phyloP scores from a whole-genome alignment of 2,888 invertebrate species.

The Anagyrus pseudococci region DNA sequence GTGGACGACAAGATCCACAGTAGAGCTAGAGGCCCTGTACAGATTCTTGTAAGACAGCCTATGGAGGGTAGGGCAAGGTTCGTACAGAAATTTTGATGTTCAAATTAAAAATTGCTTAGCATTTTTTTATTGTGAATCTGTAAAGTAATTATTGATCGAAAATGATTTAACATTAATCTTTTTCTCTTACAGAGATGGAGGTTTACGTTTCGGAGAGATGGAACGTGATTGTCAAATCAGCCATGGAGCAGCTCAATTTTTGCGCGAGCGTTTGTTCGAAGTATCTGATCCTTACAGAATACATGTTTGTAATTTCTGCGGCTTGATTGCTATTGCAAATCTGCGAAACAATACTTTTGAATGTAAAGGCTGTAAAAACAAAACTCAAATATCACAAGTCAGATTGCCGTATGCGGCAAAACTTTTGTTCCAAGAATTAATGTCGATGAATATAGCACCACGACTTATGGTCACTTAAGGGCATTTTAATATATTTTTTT shows the following conservation, averaged over 20 bases:
- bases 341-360: constrained; percentile 97
- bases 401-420: constrained; percentile 98
- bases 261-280: constrained; percentile 96
- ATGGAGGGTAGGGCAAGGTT: constrained; percentile 99
- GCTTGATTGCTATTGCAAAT: constrained; percentile 98
- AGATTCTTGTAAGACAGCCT: constrained; percentile 97
- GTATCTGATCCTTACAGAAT: constrained; percentile 99
- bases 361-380: constrained; percentile 98
- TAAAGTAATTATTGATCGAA: no score
- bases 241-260: constrained; percentile 96
- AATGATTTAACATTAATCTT: no score
- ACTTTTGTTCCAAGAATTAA: constrained; percentile 96
- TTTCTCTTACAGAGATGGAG: constrained; percentile 93
- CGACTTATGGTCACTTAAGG: constrained; percentile 78
- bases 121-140: no score
- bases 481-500: not conserved
- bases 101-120: no score
- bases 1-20: constrained; percentile 99
- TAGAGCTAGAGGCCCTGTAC: constrained; percentile 95
- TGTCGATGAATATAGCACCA: constrained; percentile 99
- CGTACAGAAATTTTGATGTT: constrained; percentile 22
- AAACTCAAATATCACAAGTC: constrained; percentile 97
- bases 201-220: constrained; percentile 99
- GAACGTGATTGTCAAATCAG: constrained; percentile 99
- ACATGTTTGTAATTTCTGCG: constrained; percentile 98